These are phyloP conservation scores for Synchiropus splendidus DNA, from an alignment of 2,113 vertebrate genomes.

Conservation along the genomic window DNA sequence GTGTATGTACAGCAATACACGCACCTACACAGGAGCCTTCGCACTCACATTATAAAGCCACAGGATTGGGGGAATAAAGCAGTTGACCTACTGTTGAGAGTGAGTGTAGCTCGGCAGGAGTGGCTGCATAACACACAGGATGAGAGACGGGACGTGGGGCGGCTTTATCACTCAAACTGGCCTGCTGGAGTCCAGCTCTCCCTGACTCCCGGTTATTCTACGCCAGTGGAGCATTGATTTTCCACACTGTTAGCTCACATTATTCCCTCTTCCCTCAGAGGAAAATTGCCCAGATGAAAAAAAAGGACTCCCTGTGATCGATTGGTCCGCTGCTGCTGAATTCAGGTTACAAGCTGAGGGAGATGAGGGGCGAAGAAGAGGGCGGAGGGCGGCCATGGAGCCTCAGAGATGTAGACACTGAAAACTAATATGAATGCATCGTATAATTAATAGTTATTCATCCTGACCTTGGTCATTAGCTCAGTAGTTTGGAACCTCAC, in stretches of 20 bases:
- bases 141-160: conserved; percentile 41
- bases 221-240: conserved; percentile 66
- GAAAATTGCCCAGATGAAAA: conserved; percentile 57
- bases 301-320: conserved; percentile 62
- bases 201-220: conserved; percentile 60
- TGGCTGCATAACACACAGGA: conserved; percentile 39
- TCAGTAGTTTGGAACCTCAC: no score
- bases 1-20: neutral
- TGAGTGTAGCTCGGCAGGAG: conserved; percentile 30
- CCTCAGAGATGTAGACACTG: conserved; percentile 14
- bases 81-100: conserved; percentile 49
- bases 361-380: conserved; percentile 27
- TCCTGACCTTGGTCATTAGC: no score
- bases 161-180: conserved; percentile 54
- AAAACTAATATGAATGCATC: no score
- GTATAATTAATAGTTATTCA: no score
- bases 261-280: conserved; percentile 62
- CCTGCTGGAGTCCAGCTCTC: conserved; percentile 41
- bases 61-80: conserved; percentile 42
- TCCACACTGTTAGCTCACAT: conserved; percentile 70
- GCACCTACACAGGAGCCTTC: neutral
- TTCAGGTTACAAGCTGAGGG: conserved; percentile 61
- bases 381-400: conserved; percentile 14
- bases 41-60: conserved; percentile 15
- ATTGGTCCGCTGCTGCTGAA: conserved; percentile 60